A percentile compares a stretch with the other conserved stretches of the same genome.
Evolutionary conservation across 2,888 invertebrate genomes (phyloP).

Genomic region (Campoplex nolae): DNA sequence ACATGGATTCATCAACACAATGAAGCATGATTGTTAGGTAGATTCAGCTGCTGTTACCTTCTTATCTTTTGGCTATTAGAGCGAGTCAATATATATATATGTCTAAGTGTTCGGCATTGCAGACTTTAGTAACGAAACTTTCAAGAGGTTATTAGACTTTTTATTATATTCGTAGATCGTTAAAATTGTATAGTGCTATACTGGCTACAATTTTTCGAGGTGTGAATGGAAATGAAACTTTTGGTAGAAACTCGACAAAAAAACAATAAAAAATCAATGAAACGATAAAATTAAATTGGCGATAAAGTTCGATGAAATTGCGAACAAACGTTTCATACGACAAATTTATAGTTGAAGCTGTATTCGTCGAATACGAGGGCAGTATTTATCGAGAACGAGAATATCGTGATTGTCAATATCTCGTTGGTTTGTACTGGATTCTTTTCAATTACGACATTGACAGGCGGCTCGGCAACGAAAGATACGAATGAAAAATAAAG

Average conservation of each 20-base stretch:
- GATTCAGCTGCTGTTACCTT: not conserved
- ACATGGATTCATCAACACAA: not conserved
- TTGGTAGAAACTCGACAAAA: slow-evolving; percentile 9
- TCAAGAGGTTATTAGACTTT: not conserved
- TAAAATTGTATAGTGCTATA: not conserved
- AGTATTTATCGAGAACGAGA: slow-evolving; percentile 58
- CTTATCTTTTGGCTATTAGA: not conserved
- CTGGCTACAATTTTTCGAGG: not conserved
- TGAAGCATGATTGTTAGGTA: not conserved
- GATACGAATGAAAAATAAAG: slow-evolving; percentile 56
- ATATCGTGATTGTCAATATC: slow-evolving; percentile 60
- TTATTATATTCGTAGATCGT: not conserved
- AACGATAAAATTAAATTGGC: slow-evolving; percentile 42
- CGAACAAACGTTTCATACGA: slow-evolving; percentile 24
- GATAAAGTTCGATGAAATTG: slow-evolving; percentile 39
- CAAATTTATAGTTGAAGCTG: slow-evolving; percentile 45
- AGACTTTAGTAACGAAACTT: not conserved
- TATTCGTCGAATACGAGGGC: slow-evolving; percentile 14
- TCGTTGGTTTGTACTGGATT: slow-evolving; percentile 55
- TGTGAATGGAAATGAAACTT: not conserved
- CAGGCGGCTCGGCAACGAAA: slow-evolving; percentile 49
- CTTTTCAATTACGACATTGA: slow-evolving; percentile 62
- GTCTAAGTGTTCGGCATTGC: not conserved
- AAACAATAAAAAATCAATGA: slow-evolving; percentile 35
- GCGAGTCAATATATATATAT: not conserved